Conservation (phyloP, 1,140 invertebrate species). For the Lepidotrigona ventralis region DNA sequence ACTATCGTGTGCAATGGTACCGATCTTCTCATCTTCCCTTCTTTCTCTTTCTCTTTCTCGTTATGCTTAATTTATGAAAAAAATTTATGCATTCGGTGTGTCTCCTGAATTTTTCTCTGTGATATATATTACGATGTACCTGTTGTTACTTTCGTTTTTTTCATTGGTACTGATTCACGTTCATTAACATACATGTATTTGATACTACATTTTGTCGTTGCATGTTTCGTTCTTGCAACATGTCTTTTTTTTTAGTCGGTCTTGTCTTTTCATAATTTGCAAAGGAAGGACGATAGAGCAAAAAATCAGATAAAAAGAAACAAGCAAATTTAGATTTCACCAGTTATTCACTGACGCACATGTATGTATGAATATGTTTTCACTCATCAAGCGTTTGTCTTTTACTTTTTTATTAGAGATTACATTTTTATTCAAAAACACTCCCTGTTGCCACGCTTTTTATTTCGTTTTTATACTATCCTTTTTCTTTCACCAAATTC, state of each 20-base stretch:
- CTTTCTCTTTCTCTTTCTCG: neutral
- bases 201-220: neutral
- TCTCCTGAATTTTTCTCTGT: constrained; percentile 53
- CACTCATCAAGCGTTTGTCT: constrained; percentile 14
- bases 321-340: constrained; percentile 36
- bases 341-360: constrained; percentile 37
- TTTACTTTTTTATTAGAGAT: neutral
- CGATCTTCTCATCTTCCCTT: constrained; percentile 23
- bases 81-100: constrained; percentile 56
- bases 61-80: constrained; percentile 42
- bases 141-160: constrained; percentile 59
- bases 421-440: neutral
- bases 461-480: neutral
- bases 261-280: neutral
- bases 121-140: constrained; percentile 54
- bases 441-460: too few species aligned
- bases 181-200: too few species aligned
- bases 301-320: constrained; percentile 40
- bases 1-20: constrained; percentile 6
- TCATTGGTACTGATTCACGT: neutral
- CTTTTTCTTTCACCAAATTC: neutral
- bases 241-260: neutral
- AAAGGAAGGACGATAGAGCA: constrained; percentile 19
- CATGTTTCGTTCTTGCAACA: neutral
- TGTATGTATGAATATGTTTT: neutral